A percentile compares a stretch with the other conserved stretches of the same genome.
These are phyloP conservation scores for Monopterus albus DNA, from an alignment of 2,113 vertebrate species.

Conservation along the genomic window DNA sequence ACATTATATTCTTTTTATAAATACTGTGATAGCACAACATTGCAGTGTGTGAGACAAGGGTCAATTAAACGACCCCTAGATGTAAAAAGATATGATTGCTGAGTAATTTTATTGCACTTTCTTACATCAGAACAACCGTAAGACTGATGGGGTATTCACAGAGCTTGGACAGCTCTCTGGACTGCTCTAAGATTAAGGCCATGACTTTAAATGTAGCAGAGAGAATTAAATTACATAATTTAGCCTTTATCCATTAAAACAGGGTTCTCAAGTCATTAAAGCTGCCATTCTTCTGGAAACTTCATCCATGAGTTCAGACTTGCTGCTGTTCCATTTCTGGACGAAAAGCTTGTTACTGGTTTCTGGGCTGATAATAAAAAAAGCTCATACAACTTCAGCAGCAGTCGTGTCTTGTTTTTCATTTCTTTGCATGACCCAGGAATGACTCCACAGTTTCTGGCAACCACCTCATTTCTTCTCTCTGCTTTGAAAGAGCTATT, in stretches of 20 bases:
- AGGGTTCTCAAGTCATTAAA: conserved; percentile 29
- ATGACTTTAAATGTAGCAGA: conserved; percentile 33
- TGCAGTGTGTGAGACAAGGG: not conserved
- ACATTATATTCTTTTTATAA: not conserved
- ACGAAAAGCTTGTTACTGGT: conserved; percentile 26
- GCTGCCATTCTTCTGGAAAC: conserved; percentile 19
- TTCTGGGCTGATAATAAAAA: conserved; percentile 23
- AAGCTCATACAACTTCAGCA: conserved; percentile 14
- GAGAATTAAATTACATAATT: conserved; percentile 49
- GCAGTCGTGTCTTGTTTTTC: conserved; percentile 34
- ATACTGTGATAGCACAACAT: not conserved
- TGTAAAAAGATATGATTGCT: conserved; percentile 5
- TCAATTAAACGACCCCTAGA: conserved; percentile 2
- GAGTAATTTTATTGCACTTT: conserved; percentile 11
- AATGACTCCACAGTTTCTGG: conserved; percentile 24
- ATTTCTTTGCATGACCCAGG: conserved; percentile 12
- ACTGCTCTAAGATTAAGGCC: conserved; percentile 29
- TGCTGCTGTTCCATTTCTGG: conserved; percentile 19
- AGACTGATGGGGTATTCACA: conserved; percentile 8
- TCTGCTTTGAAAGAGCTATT: conserved; percentile 37
- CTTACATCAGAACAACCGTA: conserved; percentile 20
- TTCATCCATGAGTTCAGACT: conserved; percentile 14
- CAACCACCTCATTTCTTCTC: conserved; percentile 12
- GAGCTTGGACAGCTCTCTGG: conserved; percentile 10
- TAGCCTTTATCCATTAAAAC: conserved; percentile 33